phyloP scores from a whole-genome alignment of 2,888 invertebrate species.

The Piscicola geometra region DNA sequence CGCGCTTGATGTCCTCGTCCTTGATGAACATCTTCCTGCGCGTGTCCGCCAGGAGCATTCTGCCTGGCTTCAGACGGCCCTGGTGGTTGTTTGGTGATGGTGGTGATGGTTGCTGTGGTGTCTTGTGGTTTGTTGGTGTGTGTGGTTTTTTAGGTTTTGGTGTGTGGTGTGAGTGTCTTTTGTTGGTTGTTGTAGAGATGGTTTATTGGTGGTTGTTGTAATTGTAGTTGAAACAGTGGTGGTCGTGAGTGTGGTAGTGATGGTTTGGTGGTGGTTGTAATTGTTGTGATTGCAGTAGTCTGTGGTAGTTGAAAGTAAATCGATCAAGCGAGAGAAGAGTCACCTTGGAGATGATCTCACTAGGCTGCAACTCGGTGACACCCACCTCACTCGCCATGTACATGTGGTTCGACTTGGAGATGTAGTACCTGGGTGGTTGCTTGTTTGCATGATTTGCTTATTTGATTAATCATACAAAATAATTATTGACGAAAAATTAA shows the following conservation, averaged over 20 bases:
- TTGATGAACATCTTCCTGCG: slow-evolving; percentile 78
- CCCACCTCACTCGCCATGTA: slow-evolving; percentile 99
- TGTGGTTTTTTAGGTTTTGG: background rate
- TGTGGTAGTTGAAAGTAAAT: no score
- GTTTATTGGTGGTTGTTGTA: background rate
- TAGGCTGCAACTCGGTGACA: slow-evolving; percentile 75
- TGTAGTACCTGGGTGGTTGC: slow-evolving; percentile 67
- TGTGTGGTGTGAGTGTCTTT: background rate
- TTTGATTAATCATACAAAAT: no score
- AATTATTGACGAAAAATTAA: no score
- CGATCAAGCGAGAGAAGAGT: no score
- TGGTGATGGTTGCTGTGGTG: background rate
- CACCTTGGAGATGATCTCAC: slow-evolving; percentile 81
- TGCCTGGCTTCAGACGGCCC: slow-evolving; percentile 94
- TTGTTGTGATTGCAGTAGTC: no score
- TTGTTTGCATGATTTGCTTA: no score
- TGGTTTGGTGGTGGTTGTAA: background rate
- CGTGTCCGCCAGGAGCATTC: slow-evolving; percentile 96
- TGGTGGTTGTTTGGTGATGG: slow-evolving; percentile 51
- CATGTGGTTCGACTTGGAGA: slow-evolving; percentile 89
- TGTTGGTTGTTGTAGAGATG: background rate
- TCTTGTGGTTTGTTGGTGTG: background rate
- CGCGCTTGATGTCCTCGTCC: slow-evolving; percentile 83
- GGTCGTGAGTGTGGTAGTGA: background rate
- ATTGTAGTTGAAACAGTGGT: no score